A percentile compares a stretch with the other conserved stretches of the same genome.
Conservation (phyloP, 2,888 invertebrate species). For the Zaprionus bogoriensis region DNA sequence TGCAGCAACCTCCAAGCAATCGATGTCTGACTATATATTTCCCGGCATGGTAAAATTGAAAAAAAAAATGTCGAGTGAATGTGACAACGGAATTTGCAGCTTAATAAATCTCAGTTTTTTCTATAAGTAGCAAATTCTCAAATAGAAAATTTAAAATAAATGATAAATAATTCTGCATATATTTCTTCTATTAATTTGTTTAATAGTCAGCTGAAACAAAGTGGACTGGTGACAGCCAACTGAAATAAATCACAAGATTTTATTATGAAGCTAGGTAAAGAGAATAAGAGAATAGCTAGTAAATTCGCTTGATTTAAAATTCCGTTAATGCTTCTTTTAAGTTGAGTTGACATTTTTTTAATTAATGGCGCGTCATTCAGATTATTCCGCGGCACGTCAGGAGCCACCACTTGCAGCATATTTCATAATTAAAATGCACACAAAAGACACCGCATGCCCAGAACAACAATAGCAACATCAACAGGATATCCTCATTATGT, state of each 20-base stretch:
- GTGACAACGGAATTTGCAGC: background rate
- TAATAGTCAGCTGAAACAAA: no score
- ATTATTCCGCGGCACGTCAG: background rate
- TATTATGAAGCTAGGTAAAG: background rate
- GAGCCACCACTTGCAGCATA: background rate
- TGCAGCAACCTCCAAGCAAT: no score
- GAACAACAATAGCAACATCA: background rate
- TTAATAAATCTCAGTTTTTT: background rate
- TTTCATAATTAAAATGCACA: slow-evolving; percentile 15
- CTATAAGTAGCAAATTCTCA: no score
- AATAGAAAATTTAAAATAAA: no score
- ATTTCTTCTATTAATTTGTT: background rate
- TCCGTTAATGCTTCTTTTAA: background rate
- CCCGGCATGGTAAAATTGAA: background rate
- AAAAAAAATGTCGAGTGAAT: background rate
- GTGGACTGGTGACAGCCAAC: no score
- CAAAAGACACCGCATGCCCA: slow-evolving; percentile 6
- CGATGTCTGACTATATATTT: background rate
- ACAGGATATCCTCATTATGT: slow-evolving; percentile 1
- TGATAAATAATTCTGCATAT: no score
- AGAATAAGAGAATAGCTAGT: background rate
- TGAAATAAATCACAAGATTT: no score
- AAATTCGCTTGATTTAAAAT: background rate
- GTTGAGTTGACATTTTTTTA: background rate
- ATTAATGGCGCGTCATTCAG: background rate